Evolutionary conservation across 1,140 invertebrate species (phyloP), one percentile per base, ranked within the genome.

Genomic region (Orchesella cincta): DNA sequence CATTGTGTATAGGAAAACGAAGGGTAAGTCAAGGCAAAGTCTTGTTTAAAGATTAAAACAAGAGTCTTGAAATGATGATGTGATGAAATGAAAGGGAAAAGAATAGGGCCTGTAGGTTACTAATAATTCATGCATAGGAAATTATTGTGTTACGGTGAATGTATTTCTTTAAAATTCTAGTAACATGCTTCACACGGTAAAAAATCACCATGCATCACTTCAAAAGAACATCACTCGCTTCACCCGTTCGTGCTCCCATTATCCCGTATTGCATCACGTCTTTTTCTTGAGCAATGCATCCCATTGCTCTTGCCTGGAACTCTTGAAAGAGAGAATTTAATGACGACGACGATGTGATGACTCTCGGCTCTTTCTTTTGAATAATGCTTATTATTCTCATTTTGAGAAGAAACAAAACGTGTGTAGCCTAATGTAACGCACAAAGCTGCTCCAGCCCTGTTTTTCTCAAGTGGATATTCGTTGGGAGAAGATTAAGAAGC

Each of bases 401-500:
- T 46, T 46, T 20, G 39, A 46, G 20, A 20, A 20, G 39, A 12
- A 46, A 8, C 39, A 46, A 20, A 8, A 46, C 39, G 8, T 8
- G 39, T 46, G 20, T 8, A 46, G 20, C 8, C 8, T 46, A 46
- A 12, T 46, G 20, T 46, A 46, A 46, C 39, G 20, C 20, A 20
- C 39, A n/a, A n/a, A n/a, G n/a, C n/a, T n/a, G n/a, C n/a, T n/a
- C n/a, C n/a, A n/a, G n/a, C 14, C 5, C n/a, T 67, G 5, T 67
- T 67, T 33, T 12, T n/a, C 52, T 33, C 12, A 31, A 75, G 51
- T 67, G 70, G 71, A 78, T 80, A 78, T 74, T 76, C 78, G 76
- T 76, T 75, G 35, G 62, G 2, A 67, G 77, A 80, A 80, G 76
- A 78, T 80, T 78, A 80, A 80, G 75, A 80, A 54, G 76, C 73